Conservation (phyloP, 2,113 vertebrate species). For the Emydura subglobosa region DNA sequence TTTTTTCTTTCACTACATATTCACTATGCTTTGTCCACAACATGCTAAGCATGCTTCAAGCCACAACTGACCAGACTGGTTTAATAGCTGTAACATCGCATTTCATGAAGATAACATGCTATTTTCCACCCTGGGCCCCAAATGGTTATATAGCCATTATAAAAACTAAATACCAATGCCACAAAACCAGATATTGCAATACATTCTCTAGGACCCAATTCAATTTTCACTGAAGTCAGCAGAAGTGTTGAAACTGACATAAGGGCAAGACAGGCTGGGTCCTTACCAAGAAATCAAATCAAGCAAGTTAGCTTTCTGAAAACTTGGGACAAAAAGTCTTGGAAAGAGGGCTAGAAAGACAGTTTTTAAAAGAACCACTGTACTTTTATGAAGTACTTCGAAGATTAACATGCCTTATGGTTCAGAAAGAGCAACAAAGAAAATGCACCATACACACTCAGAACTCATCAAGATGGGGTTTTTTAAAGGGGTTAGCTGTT, state of each 20-base stretch:
- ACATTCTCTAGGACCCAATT: background rate
- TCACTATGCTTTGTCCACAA: background rate
- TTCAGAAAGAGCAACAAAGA: background rate
- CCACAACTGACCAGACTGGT: background rate
- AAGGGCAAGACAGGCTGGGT: background rate
- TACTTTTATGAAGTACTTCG: background rate
- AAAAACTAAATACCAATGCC: background rate
- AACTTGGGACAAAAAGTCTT: background rate
- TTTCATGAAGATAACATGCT: background rate
- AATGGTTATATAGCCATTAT: background rate
- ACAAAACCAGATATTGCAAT: background rate
- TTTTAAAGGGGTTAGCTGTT: background rate
- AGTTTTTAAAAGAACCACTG: background rate
- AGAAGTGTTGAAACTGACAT: background rate
- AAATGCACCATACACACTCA: background rate
- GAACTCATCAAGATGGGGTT: background rate
- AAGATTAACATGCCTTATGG: background rate
- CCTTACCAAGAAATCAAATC: background rate
- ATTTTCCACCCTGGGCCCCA: background rate
- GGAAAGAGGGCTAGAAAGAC: background rate
- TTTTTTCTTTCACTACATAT: conserved; percentile 2
- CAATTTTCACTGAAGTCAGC: background rate
- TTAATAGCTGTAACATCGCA: background rate
- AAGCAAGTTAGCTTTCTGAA: background rate
- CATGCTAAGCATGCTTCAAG: background rate